These are phyloP conservation scores for Pyrrhosoma nymphula DNA, from an alignment of 2,888 invertebrate genomes.

Conservation along the genomic window DNA sequence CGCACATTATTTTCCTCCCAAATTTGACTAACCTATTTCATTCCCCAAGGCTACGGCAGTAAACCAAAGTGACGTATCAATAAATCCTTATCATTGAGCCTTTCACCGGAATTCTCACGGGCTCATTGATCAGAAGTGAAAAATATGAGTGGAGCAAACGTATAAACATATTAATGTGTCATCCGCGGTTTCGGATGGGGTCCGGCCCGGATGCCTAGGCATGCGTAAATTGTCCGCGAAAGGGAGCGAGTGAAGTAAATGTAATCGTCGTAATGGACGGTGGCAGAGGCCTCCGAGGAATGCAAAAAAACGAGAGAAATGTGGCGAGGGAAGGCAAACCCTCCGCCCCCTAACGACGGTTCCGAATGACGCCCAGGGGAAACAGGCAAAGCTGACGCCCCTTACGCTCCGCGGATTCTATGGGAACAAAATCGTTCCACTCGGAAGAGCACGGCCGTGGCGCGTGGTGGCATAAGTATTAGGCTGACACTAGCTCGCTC, in stretches of 20 bases:
- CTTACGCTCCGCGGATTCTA: conserved; percentile 53
- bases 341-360: not conserved
- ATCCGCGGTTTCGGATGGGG: not conserved
- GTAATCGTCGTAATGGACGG: conserved; percentile 62
- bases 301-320: not conserved
- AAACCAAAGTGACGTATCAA: not conserved
- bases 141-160: not conserved
- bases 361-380: conserved; percentile 52
- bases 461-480: conserved; percentile 36
- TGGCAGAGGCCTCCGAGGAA: conserved; percentile 26
- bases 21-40: no score
- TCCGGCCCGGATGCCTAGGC: not conserved
- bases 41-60: not conserved
- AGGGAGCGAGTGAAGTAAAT: conserved; percentile 11
- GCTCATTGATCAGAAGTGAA: not conserved
- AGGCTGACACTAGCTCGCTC: not conserved
- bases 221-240: conserved; percentile 43
- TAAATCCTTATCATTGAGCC: not conserved
- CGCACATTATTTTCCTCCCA: no score
- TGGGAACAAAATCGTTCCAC: conserved; percentile 61
- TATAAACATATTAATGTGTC: not conserved
- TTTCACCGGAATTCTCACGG: not conserved
- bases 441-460: conserved; percentile 33
- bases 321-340: not conserved
- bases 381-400: conserved; percentile 41